Conservation (phyloP, 1,140 invertebrate genomes). For the Drosophila nigromelanica region DNA sequence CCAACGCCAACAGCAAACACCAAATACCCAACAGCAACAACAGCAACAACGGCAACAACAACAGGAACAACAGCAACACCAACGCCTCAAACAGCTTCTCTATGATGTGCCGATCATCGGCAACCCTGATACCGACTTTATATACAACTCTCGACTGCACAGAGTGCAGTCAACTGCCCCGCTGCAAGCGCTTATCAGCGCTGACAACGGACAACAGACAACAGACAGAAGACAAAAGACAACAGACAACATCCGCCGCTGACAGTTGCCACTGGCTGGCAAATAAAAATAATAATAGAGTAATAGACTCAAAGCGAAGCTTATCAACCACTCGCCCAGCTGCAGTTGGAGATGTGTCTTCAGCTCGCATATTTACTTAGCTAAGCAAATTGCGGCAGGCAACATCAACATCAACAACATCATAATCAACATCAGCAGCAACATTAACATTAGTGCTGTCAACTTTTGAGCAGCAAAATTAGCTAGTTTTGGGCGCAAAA, state of each 20-base stretch:
- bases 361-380: conserved; percentile 65
- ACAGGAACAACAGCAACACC: conserved; percentile 24
- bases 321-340: conserved; percentile 13
- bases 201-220: conserved; percentile 1
- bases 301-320: conserved; percentile 27
- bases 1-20: conserved; percentile 37
- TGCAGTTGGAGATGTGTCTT: conserved; percentile 10
- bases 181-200: conserved; percentile 56
- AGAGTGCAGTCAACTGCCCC: conserved; percentile 68
- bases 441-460: conserved; percentile 17
- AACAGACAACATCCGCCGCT: conserved; percentile 67
- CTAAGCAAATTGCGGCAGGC: conserved; percentile 55
- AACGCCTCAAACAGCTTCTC: conserved; percentile 31
- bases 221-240: conserved; percentile 24
- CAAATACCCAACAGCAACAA: not conserved
- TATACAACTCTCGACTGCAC: too few species aligned
- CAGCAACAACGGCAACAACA: conserved; percentile 22
- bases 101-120: conserved; percentile 51
- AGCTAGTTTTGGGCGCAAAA: not conserved
- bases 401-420: conserved; percentile 1
- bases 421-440: conserved; percentile 17
- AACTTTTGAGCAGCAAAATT: not conserved
- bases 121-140: not conserved
- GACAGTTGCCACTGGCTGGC: conserved; percentile 41
- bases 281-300: conserved; percentile 51